Conservation (phyloP, 2,888 invertebrate genomes). For the Eucera pruinosa region DNA sequence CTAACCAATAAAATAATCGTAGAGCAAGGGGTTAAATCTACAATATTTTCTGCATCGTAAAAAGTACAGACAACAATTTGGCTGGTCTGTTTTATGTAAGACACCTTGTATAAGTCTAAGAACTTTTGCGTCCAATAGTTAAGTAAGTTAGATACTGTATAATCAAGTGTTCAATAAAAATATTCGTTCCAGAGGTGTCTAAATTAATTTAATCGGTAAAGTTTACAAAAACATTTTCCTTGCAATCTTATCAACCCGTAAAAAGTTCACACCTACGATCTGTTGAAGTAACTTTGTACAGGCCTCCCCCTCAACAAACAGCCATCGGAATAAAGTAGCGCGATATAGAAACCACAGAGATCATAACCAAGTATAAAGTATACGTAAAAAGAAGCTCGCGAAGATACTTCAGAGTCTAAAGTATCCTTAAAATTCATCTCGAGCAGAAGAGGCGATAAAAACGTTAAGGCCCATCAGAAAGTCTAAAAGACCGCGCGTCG, state of each 20-base stretch:
- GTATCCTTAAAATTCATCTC: slow-evolving; percentile 6
- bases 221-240: background rate
- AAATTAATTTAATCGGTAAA: background rate
- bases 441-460: slow-evolving; percentile 8
- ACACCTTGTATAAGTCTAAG: too few relatives aligned
- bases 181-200: too few relatives aligned
- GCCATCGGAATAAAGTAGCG: background rate
- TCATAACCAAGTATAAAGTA: background rate
- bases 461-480: background rate
- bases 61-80: too few relatives aligned
- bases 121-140: too few relatives aligned
- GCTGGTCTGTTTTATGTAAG: too few relatives aligned
- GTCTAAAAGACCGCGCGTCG: background rate
- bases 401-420: background rate
- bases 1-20: too few relatives aligned
- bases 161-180: too few relatives aligned
- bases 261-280: background rate
- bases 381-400: background rate
- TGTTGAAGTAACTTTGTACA: background rate
- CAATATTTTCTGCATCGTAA: too few relatives aligned
- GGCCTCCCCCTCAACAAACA: background rate
- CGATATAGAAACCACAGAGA: background rate
- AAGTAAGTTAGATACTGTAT: too few relatives aligned
- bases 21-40: too few relatives aligned
- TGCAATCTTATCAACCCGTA: background rate